Evolutionary conservation across 2,113 vertebrate genomes (phyloP), one percentile per base, ranked within the genome.

Genomic region (Numenius arquata): DNA sequence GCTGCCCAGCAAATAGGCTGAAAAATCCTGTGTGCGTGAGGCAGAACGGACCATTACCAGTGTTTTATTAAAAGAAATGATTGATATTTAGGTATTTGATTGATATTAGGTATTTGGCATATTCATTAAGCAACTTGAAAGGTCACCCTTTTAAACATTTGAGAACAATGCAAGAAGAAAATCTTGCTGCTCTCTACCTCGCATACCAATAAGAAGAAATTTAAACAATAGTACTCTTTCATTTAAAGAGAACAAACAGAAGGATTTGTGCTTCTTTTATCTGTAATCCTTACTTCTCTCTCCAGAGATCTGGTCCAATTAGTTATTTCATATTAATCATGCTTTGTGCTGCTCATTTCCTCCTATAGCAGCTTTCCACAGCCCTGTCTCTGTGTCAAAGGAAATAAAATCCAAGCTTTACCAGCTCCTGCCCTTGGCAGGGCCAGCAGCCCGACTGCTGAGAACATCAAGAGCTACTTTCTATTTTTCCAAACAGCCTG

Each of bases 201-300:
- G 73, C 91, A 96, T 88, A 82, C 75, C 92, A 96, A 95, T 79
- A 45, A 89, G 96, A 45, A 90, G 89, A 90, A 82, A 95, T 80
- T 93, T 36, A 96, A 96, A 92, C 45, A 12, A 45, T 41, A 70
- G 71, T 66, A 95, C 76, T 21, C 92, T 94, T 96, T 82, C 92
- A 85, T 96, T 96, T 89, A 48, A 66, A 75, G 45, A 96, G 94
- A 98, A 84, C 95, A 98, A 97, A 98, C 93, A 96, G 86, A 96
- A 90, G 76, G 87, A 75, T 86, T 56, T 93, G 91, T 79, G 76
- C 82, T 48, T 80, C 92, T 88, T 89, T 87, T 88, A 75, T 92
- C 84, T 89, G 94, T 82, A 47, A 92, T 88, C 84, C 84, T 81
- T 82, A 75, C 89, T 62, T 34, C 59, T 71, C 83, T 82, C 97